Percentiles rank a stretch among this genome's conserved stretches.
phyloP scores from a whole-genome alignment of 1,140 invertebrate species.

The Achroia grisella region DNA sequence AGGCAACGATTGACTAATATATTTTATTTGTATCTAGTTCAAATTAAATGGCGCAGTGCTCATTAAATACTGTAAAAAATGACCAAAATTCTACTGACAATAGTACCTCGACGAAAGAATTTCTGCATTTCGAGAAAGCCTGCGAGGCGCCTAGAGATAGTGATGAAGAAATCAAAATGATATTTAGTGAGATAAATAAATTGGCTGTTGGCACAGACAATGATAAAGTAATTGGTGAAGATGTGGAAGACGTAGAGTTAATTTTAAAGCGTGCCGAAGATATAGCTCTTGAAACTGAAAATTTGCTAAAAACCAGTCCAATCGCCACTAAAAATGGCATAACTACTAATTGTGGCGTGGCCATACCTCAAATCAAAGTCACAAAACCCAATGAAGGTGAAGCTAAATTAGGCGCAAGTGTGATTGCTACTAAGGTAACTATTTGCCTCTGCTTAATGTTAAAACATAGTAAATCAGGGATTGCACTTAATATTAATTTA shows the following conservation, averaged over 20 bases:
- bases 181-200: slow-evolving; percentile 61
- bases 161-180: slow-evolving; percentile 63
- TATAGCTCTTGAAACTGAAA: slow-evolving; percentile 54
- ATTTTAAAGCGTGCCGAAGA: slow-evolving; percentile 63
- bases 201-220: slow-evolving; percentile 36
- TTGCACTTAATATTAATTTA: no score
- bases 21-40: not conserved
- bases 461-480: no score
- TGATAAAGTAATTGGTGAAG: slow-evolving; percentile 34
- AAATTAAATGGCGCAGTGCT: slow-evolving; percentile 17
- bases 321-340: slow-evolving; percentile 16
- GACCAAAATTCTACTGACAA: slow-evolving; percentile 44
- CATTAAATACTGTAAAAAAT: slow-evolving; percentile 2
- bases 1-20: no score
- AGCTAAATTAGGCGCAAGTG: not conserved
- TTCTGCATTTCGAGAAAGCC: slow-evolving; percentile 54
- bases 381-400: slow-evolving; percentile 42
- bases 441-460: no score
- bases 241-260: slow-evolving; percentile 56
- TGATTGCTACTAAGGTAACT: not conserved
- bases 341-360: slow-evolving; percentile 9
- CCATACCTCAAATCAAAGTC: slow-evolving; percentile 53
- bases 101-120: slow-evolving; percentile 54
- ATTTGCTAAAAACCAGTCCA: slow-evolving; percentile 48
- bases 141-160: slow-evolving; percentile 55